Evolutionary conservation across 2,797 vertebrate genomes (phyloP).

Genomic region (Acipenser oxyrinchus): DNA sequence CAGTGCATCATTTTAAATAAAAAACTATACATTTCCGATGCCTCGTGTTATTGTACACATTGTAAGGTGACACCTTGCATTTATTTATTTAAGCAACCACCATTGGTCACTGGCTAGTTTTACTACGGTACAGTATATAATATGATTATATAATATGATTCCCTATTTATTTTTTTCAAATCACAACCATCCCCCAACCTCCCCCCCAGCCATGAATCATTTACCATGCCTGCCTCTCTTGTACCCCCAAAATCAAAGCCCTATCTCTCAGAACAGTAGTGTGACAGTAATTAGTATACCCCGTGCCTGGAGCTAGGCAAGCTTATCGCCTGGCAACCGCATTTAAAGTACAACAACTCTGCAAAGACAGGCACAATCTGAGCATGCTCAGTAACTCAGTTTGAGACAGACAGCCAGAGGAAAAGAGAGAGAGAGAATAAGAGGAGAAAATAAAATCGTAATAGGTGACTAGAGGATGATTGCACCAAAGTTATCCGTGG

Average conservation of each 20-base stretch:
- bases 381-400: constrained; percentile 30
- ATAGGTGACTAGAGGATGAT: constrained; percentile 19
- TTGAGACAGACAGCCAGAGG: too few species aligned
- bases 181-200: too few species aligned
- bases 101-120: too few species aligned
- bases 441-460: constrained; percentile 11
- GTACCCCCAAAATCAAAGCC: neutral
- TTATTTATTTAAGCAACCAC: too few species aligned
- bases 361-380: constrained; percentile 45
- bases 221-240: constrained; percentile 5
- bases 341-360: constrained; percentile 58
- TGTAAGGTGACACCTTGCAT: too few species aligned
- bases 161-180: too few species aligned
- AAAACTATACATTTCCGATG: too few species aligned
- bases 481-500: neutral
- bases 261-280: constrained; percentile 20
- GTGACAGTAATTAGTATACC: constrained; percentile 46
- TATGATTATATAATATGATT: too few species aligned
- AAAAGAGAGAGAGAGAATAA: constrained; percentile 11
- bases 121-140: too few species aligned
- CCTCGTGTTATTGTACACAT: too few species aligned
- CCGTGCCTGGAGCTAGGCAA: constrained; percentile 49
- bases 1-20: too few species aligned
- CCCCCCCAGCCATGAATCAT: neutral
- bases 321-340: too few species aligned